These are phyloP conservation scores for Horisme vitalbata DNA, from an alignment of 2,888 invertebrate genomes.

Conservation along the genomic window DNA sequence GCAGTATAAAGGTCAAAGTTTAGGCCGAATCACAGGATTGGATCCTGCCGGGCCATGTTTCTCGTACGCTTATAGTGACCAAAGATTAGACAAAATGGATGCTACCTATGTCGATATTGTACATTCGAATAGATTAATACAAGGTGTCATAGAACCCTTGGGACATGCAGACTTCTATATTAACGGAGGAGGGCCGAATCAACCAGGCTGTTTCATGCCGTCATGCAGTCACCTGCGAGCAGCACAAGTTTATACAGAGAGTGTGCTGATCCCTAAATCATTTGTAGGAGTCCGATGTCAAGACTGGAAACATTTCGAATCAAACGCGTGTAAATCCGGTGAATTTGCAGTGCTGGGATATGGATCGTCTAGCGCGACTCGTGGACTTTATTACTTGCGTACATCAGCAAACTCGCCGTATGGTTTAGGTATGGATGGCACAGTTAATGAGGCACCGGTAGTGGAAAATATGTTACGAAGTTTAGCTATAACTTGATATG, in stretches of 20 bases:
- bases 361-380: constrained; percentile 66
- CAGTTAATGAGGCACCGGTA: constrained; percentile 43
- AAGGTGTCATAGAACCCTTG: constrained; percentile 79
- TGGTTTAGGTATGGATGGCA: constrained; percentile 70
- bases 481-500: constrained; percentile 40
- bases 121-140: constrained; percentile 72
- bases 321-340: constrained; percentile 59
- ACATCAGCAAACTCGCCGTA: constrained; percentile 63
- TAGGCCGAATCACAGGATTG: constrained; percentile 75
- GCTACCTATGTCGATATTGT: constrained; percentile 73
- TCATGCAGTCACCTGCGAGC: constrained; percentile 76
- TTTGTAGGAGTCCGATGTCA: constrained; percentile 65
- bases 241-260: constrained; percentile 69
- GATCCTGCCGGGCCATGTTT: constrained; percentile 80
- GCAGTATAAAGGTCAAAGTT: constrained; percentile 57
- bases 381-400: constrained; percentile 72
- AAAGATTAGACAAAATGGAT: constrained; percentile 69
- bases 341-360: constrained; percentile 69
- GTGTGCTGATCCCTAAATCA: constrained; percentile 64
- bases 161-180: constrained; percentile 90
- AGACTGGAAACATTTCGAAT: constrained; percentile 67
- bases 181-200: constrained; percentile 86
- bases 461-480: constrained; percentile 51
- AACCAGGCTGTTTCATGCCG: constrained; percentile 86
- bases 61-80: constrained; percentile 65